Percentiles rank a stretch among this genome's conserved stretches.
Conservation (phyloP, 2,113 vertebrate genomes). For the Neotragus pygmaeus region DNA sequence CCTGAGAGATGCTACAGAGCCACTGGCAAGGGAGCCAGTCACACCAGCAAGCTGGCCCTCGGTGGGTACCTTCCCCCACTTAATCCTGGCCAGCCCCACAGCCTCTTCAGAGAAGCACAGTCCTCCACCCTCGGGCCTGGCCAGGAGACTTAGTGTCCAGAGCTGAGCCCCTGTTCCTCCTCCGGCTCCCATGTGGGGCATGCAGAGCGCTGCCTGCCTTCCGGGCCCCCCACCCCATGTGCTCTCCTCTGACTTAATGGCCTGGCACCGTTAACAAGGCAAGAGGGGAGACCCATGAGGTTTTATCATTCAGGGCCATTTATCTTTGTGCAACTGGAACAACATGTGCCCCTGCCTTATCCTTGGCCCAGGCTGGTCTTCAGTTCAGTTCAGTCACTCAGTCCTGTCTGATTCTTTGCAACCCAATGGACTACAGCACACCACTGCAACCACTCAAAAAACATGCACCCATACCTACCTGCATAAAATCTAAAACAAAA, state of each 20-base stretch:
- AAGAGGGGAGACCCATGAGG: background rate
- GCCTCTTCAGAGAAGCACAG: background rate
- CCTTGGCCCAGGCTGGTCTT: background rate
- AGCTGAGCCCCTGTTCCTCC: background rate
- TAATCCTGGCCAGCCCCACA: background rate
- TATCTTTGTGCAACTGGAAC: background rate
- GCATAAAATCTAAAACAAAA: background rate
- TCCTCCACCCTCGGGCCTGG: background rate
- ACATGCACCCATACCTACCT: background rate
- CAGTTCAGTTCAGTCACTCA: accelerated
- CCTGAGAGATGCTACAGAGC: background rate
- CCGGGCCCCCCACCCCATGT: too few relatives aligned
- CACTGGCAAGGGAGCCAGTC: background rate
- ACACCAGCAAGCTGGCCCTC: background rate
- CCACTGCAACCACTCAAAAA: background rate
- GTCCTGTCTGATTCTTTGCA: background rate
- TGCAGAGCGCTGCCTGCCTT: background rate
- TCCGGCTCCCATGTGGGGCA: background rate
- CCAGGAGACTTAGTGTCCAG: background rate
- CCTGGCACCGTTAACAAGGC: background rate
- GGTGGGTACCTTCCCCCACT: background rate
- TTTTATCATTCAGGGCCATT: background rate
- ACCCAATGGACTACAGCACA: background rate
- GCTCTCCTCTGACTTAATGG: background rate
- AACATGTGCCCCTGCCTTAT: accelerated